Evolutionary conservation across 2,888 invertebrate species (phyloP).

Genomic region (Cyaniris semiargus): DNA sequence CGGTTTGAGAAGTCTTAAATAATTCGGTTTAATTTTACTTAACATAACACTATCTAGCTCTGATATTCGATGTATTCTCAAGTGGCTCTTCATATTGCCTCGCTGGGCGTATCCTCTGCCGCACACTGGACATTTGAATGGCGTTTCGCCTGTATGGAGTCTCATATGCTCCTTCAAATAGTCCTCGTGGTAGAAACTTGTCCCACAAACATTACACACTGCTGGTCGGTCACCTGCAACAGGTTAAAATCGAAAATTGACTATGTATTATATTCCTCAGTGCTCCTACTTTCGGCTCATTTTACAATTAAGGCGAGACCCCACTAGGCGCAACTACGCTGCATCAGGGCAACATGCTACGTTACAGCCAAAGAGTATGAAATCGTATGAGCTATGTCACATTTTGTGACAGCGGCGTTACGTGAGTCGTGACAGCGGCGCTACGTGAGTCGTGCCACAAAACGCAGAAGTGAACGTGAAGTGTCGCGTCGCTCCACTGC

Average conservation of each 20-base stretch:
- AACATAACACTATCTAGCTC: slow-evolving; percentile 61
- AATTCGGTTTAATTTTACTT: slow-evolving; percentile 67
- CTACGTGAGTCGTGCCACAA: too few species aligned
- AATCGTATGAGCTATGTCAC: too few species aligned
- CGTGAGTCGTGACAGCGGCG: too few species aligned
- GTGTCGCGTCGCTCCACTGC: too few species aligned
- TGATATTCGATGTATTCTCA: slow-evolving; percentile 65
- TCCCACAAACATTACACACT: slow-evolving; percentile 63
- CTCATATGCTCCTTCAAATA: slow-evolving; percentile 73
- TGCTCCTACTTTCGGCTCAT: neutral
- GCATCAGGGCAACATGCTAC: too few species aligned
- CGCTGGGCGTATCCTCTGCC: slow-evolving; percentile 71
- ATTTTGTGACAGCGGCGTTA: too few species aligned
- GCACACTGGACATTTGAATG: slow-evolving; percentile 75
- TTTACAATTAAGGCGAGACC: too few species aligned
- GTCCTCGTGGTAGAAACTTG: slow-evolving; percentile 67
- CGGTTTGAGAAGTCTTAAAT: slow-evolving; percentile 64
- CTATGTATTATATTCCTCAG: neutral
- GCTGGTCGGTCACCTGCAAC: slow-evolving; percentile 70
- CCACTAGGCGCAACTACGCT: too few species aligned
- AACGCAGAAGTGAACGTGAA: too few species aligned
- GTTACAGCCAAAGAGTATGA: too few species aligned
- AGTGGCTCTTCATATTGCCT: slow-evolving; percentile 75
- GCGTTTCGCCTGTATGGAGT: slow-evolving; percentile 74
- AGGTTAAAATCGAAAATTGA: slow-evolving; percentile 12